A percentile compares a stretch with the other conserved stretches of the same genome.
These are phyloP conservation scores for Eupristina koningsbergeri DNA, from an alignment of 1,140 invertebrate genomes.

Conservation along the genomic window DNA sequence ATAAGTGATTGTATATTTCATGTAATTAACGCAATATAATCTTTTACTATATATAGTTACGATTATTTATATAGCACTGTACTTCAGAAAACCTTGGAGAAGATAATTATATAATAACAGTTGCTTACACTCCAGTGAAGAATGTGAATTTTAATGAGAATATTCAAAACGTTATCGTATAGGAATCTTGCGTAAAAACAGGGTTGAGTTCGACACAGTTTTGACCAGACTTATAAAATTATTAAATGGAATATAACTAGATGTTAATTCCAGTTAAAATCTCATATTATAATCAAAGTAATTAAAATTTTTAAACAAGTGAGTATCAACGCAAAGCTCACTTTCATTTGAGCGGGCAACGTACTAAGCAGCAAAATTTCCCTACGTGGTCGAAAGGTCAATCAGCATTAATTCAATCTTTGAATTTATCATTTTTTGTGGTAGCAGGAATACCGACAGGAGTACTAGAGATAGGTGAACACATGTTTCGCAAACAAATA, in stretches of 20 bases:
- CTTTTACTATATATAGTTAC: too few relatives aligned
- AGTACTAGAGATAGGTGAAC: neutral
- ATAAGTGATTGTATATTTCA: too few relatives aligned
- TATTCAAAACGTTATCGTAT: neutral
- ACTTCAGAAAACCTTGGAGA: neutral
- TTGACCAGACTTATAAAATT: neutral
- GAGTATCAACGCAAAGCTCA: too few relatives aligned
- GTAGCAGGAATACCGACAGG: too few relatives aligned
- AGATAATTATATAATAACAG: neutral
- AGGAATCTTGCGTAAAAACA: neutral
- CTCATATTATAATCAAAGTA: neutral
- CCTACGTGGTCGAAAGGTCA: neutral
- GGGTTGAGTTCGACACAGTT: neutral
- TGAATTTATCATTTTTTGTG: neutral
- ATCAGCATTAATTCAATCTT: neutral
- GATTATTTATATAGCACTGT: neutral
- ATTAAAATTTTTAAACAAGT: neutral
- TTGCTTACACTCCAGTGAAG: neutral
- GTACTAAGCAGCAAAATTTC: neutral
- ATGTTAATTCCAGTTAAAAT: neutral
- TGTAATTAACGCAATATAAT: too few relatives aligned
- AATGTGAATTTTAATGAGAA: neutral
- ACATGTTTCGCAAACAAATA: constrained; percentile 28
- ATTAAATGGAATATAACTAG: neutral
- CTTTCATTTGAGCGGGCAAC: neutral